Evolutionary conservation across 2,113 vertebrate genomes (phyloP).

Genomic region (Lagopus leucura): DNA sequence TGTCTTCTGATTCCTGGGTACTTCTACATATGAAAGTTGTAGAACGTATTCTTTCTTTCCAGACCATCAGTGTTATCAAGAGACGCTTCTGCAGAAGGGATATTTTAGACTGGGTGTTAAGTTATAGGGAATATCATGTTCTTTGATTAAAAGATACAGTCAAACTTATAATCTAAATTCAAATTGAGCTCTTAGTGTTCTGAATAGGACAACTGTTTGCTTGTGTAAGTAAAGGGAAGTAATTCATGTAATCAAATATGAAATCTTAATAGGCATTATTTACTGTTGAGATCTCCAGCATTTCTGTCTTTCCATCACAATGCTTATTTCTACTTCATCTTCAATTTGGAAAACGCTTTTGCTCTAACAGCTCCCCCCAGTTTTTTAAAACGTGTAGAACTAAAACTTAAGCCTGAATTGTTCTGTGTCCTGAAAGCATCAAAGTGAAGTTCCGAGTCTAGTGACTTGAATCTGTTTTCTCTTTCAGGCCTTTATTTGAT

Average conservation of each 20-base stretch:
- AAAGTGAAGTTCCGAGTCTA: not conserved
- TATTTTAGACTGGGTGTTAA: not conserved
- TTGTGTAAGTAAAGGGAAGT: not conserved
- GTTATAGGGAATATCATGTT: not conserved
- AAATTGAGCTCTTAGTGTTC: not conserved
- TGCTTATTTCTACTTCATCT: not conserved
- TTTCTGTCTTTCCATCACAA: not conserved
- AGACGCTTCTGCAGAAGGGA: not conserved
- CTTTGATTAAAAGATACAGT: not conserved
- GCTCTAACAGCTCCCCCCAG: not conserved
- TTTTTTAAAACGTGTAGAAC: not conserved
- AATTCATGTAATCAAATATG: not conserved
- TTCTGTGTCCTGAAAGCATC: not conserved
- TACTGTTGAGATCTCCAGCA: not conserved
- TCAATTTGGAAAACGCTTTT: not conserved
- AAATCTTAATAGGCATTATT: not conserved
- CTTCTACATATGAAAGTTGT: not conserved
- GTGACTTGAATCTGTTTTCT: not conserved
- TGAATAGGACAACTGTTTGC: not conserved
- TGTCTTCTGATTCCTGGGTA: not conserved
- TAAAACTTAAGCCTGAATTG: slow-evolving; percentile 9
- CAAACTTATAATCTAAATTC: not conserved
- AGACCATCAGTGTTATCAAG: not conserved
- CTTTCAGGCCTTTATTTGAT: not conserved
- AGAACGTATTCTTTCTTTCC: not conserved